A percentile compares a stretch with the other conserved stretches of the same genome.
Conservation (phyloP, 2,888 invertebrate species). For the Taphrorychus bicolor region DNA sequence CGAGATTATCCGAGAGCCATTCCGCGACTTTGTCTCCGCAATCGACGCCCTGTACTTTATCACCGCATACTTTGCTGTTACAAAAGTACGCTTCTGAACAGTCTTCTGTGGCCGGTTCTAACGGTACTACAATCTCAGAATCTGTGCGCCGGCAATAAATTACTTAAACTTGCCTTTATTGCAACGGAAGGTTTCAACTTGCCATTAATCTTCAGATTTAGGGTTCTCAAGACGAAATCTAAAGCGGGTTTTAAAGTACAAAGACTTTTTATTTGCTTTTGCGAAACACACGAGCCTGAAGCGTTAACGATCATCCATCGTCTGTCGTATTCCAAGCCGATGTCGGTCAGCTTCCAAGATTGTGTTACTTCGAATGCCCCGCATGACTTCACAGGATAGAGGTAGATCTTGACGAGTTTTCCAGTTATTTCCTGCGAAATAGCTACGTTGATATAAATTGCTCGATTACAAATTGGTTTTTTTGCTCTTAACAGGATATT, state of each 20-base stretch:
- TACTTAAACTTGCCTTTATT: not conserved
- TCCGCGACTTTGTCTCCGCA: conserved; percentile 82
- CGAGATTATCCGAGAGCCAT: conserved; percentile 82
- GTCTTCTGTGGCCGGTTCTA: conserved; percentile 39
- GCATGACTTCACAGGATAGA: conserved; percentile 94
- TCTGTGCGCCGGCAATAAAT: not conserved
- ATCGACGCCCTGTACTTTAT: conserved; percentile 78
- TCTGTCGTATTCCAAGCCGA: conserved; percentile 88
- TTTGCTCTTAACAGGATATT: no score
- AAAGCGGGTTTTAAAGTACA: conserved; percentile 80
- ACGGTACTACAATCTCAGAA: conserved; percentile 24
- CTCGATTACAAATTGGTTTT: no score
- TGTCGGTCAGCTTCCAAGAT: conserved; percentile 75
- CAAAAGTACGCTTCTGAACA: conserved; percentile 63
- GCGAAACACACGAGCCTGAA: conserved; percentile 84
- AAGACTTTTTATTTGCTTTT: conserved; percentile 82
- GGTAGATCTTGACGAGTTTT: conserved; percentile 58
- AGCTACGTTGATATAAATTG: not conserved
- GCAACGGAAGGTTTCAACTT: not conserved
- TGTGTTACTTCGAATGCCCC: conserved; percentile 73
- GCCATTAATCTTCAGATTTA: conserved; percentile 71
- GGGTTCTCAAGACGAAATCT: conserved; percentile 63
- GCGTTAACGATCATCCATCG: conserved; percentile 92
- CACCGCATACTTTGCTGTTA: conserved; percentile 86
- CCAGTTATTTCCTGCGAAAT: conserved; percentile 40